These are phyloP conservation scores for Stegastes partitus DNA, from an alignment of 2,113 vertebrate genomes.

Conservation along the genomic window DNA sequence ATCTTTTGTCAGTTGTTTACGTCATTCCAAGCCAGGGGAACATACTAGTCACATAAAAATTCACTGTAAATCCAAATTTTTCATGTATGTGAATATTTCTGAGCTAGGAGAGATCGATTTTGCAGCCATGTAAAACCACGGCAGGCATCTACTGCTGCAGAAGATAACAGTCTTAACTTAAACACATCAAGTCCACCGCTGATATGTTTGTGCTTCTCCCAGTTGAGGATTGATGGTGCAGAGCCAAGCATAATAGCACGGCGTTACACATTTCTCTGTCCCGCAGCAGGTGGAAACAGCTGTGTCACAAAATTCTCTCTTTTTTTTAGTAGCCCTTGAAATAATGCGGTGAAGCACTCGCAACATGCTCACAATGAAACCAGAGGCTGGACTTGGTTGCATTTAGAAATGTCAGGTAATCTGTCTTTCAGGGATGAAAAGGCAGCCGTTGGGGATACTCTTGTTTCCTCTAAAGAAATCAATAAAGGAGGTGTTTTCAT, in stretches of 20 bases:
- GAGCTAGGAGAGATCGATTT: no score
- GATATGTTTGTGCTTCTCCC: constrained; percentile 30
- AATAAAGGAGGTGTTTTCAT: constrained; percentile 67
- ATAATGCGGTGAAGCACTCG: constrained; percentile 3
- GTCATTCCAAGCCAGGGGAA: no score
- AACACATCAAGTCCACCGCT: neutral
- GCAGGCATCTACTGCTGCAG: neutral
- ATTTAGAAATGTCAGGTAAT: constrained; percentile 79
- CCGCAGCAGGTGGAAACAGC: constrained; percentile 41
- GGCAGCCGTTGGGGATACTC: constrained; percentile 70
- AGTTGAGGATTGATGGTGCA: constrained; percentile 24
- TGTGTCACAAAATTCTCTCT: constrained; percentile 46
- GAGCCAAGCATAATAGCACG: constrained; percentile 37
- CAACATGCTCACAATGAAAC: constrained; percentile 53
- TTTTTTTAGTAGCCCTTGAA: constrained; percentile 43
- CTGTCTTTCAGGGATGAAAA: constrained; percentile 74
- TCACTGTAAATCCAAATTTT: no score
- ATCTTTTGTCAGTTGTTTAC: no score
- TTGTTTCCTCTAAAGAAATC: constrained; percentile 76
- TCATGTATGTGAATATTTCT: no score
- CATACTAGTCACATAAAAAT: no score
- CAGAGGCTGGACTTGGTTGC: constrained; percentile 54
- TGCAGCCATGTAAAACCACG: no score
- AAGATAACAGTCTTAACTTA: neutral
- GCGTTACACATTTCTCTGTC: constrained; percentile 27